Evolutionary conservation across 2,113 vertebrate species (phyloP), one percentile per base, ranked within the genome.

Genomic region (Etheostoma spectabile): DNA sequence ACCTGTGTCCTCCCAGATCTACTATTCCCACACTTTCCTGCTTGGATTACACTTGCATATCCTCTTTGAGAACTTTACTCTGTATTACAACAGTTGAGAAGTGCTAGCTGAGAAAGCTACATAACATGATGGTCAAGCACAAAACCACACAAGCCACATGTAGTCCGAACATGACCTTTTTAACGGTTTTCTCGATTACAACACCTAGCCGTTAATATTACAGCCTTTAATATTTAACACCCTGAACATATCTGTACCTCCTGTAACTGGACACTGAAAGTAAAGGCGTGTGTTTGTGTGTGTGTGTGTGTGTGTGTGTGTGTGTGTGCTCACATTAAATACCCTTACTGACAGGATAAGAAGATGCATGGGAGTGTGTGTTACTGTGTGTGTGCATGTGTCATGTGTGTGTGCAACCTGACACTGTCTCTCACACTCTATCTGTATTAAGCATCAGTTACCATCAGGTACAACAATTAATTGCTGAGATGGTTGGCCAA

Each of bases 141-240:
- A 64, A 24, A 42, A 76, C 79, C 82, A 46, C 61, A 5, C 38
- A 59, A 21, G 30, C 88, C 62, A 71, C 62, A 59, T 67, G 38
- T 66, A 42, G 42, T 86, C 62, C 8, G 22, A 88, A 87, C 91
- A 76, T 92, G 92, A 93, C 88, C 90, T 87, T 72, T 72, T 82
- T 63, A 64, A 51, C 63, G 21, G 69, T 88, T 92, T 84, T 71
- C 88, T 88, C 49, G 16, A 84, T 82, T 88, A 91, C 87, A 88
- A 83, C 85, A 79, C 80, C 64, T 79, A 5, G 56, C 71, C 33
- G 79, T 91, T 93, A 86, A 83, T 77, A 79, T 86, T 92, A 88
- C 90, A 86, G 82, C 72, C 88, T 70, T 93, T 89, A 93, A 93
- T 93, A 92, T 93, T 93, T 93, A 88, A 92, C 81, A 73, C 22